Evolutionary conservation across 30 jellyfish, hydroid and myxozoan species (phyloP), one percentile per base, ranked within the genome.

Genomic region (Aurelia aurita): DNA sequence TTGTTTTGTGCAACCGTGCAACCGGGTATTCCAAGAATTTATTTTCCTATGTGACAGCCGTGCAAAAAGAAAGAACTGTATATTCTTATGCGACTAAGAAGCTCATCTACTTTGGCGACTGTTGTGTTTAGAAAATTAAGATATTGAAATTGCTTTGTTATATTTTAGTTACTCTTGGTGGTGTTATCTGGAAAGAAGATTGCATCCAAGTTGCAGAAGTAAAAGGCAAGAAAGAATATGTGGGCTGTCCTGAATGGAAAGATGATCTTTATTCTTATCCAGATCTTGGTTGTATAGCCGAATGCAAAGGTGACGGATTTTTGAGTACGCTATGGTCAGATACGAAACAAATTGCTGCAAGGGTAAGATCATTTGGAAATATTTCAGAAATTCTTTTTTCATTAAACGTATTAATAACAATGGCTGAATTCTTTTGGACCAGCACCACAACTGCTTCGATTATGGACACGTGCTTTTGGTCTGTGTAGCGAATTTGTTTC

Each of bases 231-330:
- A 70, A 70, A 11, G 69, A 70, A 39, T 70, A 70, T 22, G 67
- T 70, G 43, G 82, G 82, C 6, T 70, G 82, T 21, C 82, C 82
- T 13, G 82, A 70, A 70, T 70, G 82, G 82, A 70, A 70, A 70
- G 82, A 70, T 43, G 39, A 43, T 45, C 19, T 34, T 3, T 70
- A 70, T 22, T 70, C 82, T 45, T 70, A 70, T n/a, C 82, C 82
- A 39, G 82, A 70, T 43, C 58, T 70, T 3, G 82, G 82, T 10
- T 70, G 82, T 23, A 22, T 70, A 4, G 82, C 82, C 11, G 82
- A 70, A 22, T 70, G 82, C 82, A 70, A 70, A 70, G 82, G 82
- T 6, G 82, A 70, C 10, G 62, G 82, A 31, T 70, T 46, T 25
- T 45, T 31, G 20, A 25, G 32, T 20, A 69, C 43, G 45, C 67